Percentiles rank a stretch among this genome's conserved stretches.
phyloP scores from a whole-genome alignment of 2,888 invertebrate genomes.

The Eupithecia dodoneata region DNA sequence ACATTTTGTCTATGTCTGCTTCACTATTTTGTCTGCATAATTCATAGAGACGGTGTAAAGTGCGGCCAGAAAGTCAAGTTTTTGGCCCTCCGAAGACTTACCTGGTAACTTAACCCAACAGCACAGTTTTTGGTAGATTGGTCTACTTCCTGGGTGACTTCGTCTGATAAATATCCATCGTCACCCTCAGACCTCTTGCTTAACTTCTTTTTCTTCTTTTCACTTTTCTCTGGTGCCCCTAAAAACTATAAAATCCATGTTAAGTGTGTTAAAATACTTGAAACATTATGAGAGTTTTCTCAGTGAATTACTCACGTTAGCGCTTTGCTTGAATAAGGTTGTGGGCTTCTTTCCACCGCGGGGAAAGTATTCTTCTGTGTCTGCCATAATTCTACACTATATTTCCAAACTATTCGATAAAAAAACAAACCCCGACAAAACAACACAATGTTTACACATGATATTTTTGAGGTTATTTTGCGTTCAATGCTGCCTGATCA shows the following conservation, averaged over 20 bases:
- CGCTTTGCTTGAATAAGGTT: constrained; percentile 72
- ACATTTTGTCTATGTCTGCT: too few relatives aligned
- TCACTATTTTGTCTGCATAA: neutral
- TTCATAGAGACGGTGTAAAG: neutral
- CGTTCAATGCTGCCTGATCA: too few relatives aligned
- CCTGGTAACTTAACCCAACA: constrained; percentile 66
- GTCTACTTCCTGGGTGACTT: constrained; percentile 61
- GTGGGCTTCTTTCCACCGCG: constrained; percentile 82
- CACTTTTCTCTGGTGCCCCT: constrained; percentile 72
- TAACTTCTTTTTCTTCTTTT: constrained; percentile 69
- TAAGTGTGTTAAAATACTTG: neutral
- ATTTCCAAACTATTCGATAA: constrained; percentile 23
- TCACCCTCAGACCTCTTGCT: constrained; percentile 72
- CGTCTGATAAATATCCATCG: constrained; percentile 78
- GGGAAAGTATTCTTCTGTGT: constrained; percentile 83
- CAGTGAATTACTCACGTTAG: constrained; percentile 63
- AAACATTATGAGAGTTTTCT: neutral
- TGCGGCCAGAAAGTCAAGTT: neutral
- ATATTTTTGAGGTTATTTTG: constrained; percentile 12
- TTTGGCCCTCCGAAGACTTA: constrained; percentile 37
- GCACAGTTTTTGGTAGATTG: constrained; percentile 69
- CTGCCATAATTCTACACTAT: constrained; percentile 57
- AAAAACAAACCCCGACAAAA: constrained; percentile 23
- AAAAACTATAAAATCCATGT: constrained; percentile 59
- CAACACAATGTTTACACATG: constrained; percentile 39